Base-by-base conservation (phyloP, 2,113 vertebrate species). In the Gallinago jamesoni region DNA sequence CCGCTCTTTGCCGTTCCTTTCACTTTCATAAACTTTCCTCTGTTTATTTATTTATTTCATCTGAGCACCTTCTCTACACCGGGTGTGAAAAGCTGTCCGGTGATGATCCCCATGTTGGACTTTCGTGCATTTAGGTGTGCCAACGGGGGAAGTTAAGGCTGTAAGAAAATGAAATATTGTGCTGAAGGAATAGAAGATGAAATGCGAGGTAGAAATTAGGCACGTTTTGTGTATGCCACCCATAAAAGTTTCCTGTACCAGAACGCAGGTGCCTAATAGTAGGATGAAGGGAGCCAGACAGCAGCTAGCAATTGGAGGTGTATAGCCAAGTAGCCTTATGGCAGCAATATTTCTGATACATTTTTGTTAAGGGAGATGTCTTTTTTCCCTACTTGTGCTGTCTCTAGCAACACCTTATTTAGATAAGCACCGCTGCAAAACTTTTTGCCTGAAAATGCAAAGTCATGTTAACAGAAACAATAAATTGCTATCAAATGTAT, bases 21-120 rank as follows among this genome's bases (percentile, higher is more conserved):
- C 96, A 95, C 97, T 97, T 98, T 87, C 95, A 84, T 79, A 89
- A 98, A 98, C 97, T 98, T 98, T 77, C 52, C 68, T 92, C 85
- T 59, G 50, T 60, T 95, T 81, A 12, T 84, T 96, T 86, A n/a
- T 88, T 96, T 90, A 59, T 94, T 94, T 92, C 50, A 72, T 85
- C 84, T 41, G 90, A 69, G 62, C 81, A 89, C 87, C 87, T 89
- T 97, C 93, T 96, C 60, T 68, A 55, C 64, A 31, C 62, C 19
- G 31, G 91, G 67, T 87, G 84, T 86, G 94, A 93, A 92, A 97
- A 87, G 95, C 96, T 90, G 78, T 74, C 93, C 95, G 81, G 88
- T 93, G 92, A 83, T 67, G 3, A 91, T 94, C 52, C 92, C 67
- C 63, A 0, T 55, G 55, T 85, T 35, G 60, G 78, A 92, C 50